Evolutionary conservation across 2,797 vertebrate genomes (phyloP), one percentile per base, ranked within the genome.

Genomic region (Enteromius paludinosus): DNA sequence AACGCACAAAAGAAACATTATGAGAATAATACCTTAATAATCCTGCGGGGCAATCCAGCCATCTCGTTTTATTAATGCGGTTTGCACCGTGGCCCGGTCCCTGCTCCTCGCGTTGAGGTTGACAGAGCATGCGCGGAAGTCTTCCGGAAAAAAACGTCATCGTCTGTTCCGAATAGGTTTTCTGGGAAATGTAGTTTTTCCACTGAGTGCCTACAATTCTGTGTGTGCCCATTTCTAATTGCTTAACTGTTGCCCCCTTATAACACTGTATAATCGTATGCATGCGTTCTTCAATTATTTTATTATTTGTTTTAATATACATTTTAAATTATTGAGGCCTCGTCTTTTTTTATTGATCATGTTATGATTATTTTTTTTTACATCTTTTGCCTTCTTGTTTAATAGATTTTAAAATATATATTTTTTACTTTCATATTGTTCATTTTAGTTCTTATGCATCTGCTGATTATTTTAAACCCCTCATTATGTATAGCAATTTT

Each of bases 41-140:
- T 98, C 95, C 97, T 97, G 92, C 97, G 96, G 92, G 97, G 97
- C 94, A 98, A 93, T 94, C 96, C 96, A 89, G 96, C 95, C 97
- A 98, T 98, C 93, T 97, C 97, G 96, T 95, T 94, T 94, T 93
- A 45, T 68, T 65, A 94, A 95, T 93, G 88, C 93, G 92, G 94
- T 91, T 95, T 93, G 93, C 94, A 92, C 94, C 92, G 91, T 87
- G 83, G 90, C 90, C 93, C 88, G 90, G 79, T 87, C 66, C 92
- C 92, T 90, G 88, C 93, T 93, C 92, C 92, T 90, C 90, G 89
- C 90, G 94, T 89, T 92, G 81, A 89, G 89, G 86, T 83, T 86
- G 91, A 92, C 86, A 91, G 92, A 87, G 92, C 79, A 86, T 84
- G 81, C 83, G 84, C 84, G 79, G 87, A 83, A 83, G 28, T 89